Evolutionary conservation across 1,140 invertebrate species (phyloP), one percentile per base, ranked within the genome.

Genomic region (Drosophila guanche): DNA sequence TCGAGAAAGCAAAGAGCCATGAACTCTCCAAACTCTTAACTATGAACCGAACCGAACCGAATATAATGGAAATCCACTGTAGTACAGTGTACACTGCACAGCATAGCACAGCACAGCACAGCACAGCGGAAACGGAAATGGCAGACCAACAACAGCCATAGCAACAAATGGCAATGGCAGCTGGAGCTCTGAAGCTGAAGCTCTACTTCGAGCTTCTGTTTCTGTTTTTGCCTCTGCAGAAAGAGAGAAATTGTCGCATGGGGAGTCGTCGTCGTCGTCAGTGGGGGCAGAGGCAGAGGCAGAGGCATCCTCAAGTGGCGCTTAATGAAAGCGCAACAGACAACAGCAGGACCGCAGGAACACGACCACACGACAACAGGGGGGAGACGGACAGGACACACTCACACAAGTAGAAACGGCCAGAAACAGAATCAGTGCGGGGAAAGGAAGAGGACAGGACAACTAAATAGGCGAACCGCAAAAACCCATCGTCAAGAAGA

Each of bases 271-370:
- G 33, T 10, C 10, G 23, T 29, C 41, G 25, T 16, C 27, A 23
- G 6, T 2, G 25, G 25, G 12, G 61, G 43, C 61, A 42, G 40
- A 27, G 10, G 43, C 47, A 29, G 63, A 42, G 63, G 63, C 43
- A 33, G 66, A 47, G 66, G 50, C 81, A 76, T 76, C 79, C 73
- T 76, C 81, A 79, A 86, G 80, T 86, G 80, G 59, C 73, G 81
- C 83, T 86, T 85, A 86, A 85, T 85, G 81, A 86, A 86, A 85
- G 77, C 81, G 81, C 81, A 85, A 85, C 80, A 85, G 80, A 84
- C 75, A 84, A 73, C 72, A 58, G 57, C 48, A 47, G 68, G 69
- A 72, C 57, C 55, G 55, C 58, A 81, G 72, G 55, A 75, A 75
- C 78, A 76, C 67, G 60, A 61, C 71, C 63, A 41, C 68, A 79